Base-by-base conservation (phyloP, 2,888 invertebrate genomes). In the Pristionchus japonicus region DNA sequence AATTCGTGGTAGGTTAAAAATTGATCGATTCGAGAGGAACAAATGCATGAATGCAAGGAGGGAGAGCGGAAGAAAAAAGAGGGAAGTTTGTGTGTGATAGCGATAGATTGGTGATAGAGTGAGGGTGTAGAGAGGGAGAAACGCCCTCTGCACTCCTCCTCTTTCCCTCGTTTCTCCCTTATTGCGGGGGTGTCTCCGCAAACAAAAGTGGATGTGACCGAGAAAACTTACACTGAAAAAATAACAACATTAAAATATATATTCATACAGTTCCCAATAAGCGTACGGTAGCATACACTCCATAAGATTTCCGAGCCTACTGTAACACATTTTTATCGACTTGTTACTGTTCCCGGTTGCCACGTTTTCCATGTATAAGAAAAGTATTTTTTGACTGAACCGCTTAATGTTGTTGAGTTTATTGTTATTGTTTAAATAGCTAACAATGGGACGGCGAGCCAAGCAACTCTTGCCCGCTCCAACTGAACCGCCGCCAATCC, bases 141-240 rank as follows among this genome's bases (percentile, higher is more conserved):
- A 40, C 77, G 77, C 77, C 77, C 77, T 77, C 77, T 77, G 77
- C 43, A 77, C 77, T 47, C 40, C 77, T 43, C n/a, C n/a, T n/a
- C n/a, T n/a, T n/a, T n/a, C n/a, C n/a, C n/a, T n/a, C n/a, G n/a
- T n/a, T n/a, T n/a, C n/a, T n/a, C 77, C 43, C 77, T 27, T 47
- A 47, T 9, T 47, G 77, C 77, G 77, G 77, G 77, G 43, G 77
- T 77, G 77, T 47, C 77, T 77, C 77, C n/a, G 77, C 77, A 77
- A 77, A 77, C 77, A 77, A 77, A 47, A 77, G n/a, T 47, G n/a
- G 27, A 47, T 20, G 77, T 27, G 43, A 70, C 23, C 77, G 43
- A 17, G 40, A 7, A 77, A 77, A 77, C 23, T 77, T 27, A 27
- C 77, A 40, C 23, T 11, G 9, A 20, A 27, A 77, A 77, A 43